Base-by-base conservation (phyloP, 2,888 invertebrate species). In the Rhingia campestris region DNA sequence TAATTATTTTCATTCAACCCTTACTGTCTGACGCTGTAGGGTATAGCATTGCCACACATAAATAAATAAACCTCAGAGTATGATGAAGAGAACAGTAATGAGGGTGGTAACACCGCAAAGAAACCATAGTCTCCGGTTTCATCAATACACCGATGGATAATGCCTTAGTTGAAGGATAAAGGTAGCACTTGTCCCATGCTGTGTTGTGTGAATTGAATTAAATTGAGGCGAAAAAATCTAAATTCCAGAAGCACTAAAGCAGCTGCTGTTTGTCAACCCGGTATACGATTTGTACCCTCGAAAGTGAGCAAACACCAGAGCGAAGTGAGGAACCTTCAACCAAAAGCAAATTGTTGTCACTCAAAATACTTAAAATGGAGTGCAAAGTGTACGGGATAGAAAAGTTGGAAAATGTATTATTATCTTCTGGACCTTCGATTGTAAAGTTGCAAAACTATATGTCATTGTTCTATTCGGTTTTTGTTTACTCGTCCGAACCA, bases 1-100 rank as follows among this genome's bases (percentile, higher is more conserved):
- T 59, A 75, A 66, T 75, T 64, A 64, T 81, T 81, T 64, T 35
- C 49, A 51, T 81, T 75, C 64, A 72, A 70, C 81, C 81, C 81
- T 37, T 70, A 64, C 45, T 53, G 51, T 51, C 12, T 63, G 41
- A 45, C 22, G 32, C 41, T 49, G 63, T 37, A 14, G 80, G 33
- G 54, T 70, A 56, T 35, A 56, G 63, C 63, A 70, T 81, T 81
- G 63, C 69, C 39, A 51, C 56, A 81, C 45, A 69, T 69, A 67
- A 81, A 81, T 64, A 81, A 75, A 64, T 75, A 81, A 73, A 74
- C 47, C 43, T 9, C 47, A 14, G 22, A 22, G 9, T 41, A 64
- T 30, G 37, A 51, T 51, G 47, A 35, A 30, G 4, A 30, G 5
- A 41, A 58, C n/a, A 59, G 49, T 70, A 70, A 74, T 72, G 61